Base-by-base conservation (phyloP, 2,888 invertebrate genomes). In the Thalpophila matura region DNA sequence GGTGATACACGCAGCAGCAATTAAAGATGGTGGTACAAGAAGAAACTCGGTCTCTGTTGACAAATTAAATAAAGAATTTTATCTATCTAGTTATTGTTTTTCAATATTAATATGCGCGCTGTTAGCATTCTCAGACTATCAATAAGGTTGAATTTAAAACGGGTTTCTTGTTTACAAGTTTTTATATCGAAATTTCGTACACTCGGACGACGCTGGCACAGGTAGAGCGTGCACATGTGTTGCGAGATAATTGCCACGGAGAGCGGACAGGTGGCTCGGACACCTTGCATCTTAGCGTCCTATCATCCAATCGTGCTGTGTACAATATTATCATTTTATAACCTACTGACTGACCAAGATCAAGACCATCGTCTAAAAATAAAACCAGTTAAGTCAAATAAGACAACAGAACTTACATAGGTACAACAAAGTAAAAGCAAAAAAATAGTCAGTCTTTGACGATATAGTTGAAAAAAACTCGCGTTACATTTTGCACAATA, bases 21-120 rank as follows among this genome's bases (percentile, higher is more conserved):
- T 95, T 83, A 97, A 84, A 0, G 97, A 97, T 24, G 97, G 97
- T 10, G 96, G 96, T 57, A 96, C 96, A 84, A 96, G 95, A 69
- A 97, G 96, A 83, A 97, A 96, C 76, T 96, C 96, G n/a, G 97
- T 96, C 89, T 97, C 97, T 97, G 96, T 89, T 73, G 80, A 88
- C 89, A 91, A 92, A 68, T 47, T 66, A 66, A 55, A 55, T n/a
- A 43, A 2, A 5, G 0, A 31, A 0, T 38, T 51, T 35, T 27
- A 24, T 40, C n/a, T 18, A 37, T 43, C 4, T 24, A 46, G 18
- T 45, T 37, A 47, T 46, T 14, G 12, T 20, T 38, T 40, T 27
- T 46, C 12, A n/a, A 37, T 42, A 33, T 38, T 43, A 53, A 14
- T 57, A 29, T 46, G 31, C 10, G 3, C 26, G 10, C 33, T 58